Base-by-base conservation (phyloP, 2,113 vertebrate species). In the Taurulus bubalis region DNA sequence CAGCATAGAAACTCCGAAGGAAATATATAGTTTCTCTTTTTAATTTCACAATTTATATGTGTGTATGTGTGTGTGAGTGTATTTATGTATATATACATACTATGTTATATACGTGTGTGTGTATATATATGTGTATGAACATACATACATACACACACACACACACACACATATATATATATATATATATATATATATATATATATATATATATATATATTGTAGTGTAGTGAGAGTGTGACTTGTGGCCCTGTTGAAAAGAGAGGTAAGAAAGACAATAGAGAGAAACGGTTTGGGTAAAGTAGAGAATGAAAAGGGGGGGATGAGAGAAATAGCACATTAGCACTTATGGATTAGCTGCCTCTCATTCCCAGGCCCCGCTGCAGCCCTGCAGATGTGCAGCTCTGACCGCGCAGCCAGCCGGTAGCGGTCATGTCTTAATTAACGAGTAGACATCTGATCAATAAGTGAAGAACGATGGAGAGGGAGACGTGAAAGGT, bases 311-410 rank as follows among this genome's bases (percentile, higher is more conserved):
- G 90, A 90, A 82, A 81, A 53, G 42, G 72, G 75, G 72, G 70
- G 75, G 79, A 77, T 69, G 77, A 56, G 70, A 86, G 56, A 84
- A 89, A 88, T 81, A 80, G 80, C 80, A 88, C 83, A 91, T 93
- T 93, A 94, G 85, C 89, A 91, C 87, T 86, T 91, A 94, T 93
- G 86, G 92, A 93, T 94, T 94, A 92, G 55, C 88, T 91, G 90
- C 87, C 85, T 87, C 75, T 77, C 70, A 83, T 94, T 94, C 92
- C 89, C 91, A 92, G 90, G 92, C 85, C 89, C 83, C 18, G 74
- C 71, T 82, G 79, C 78, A 78, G 86, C 84, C 83, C 87, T 77
- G 82, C 72, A 84, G 85, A 93, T 84, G 86, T 89, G 85, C 78
- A 82, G 90, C 68, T 80, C 81, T 90, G 91, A 92, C 92, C 83